Evolutionary conservation across 2,113 vertebrate species (phyloP).

Genomic region (Poecile atricapillus): DNA sequence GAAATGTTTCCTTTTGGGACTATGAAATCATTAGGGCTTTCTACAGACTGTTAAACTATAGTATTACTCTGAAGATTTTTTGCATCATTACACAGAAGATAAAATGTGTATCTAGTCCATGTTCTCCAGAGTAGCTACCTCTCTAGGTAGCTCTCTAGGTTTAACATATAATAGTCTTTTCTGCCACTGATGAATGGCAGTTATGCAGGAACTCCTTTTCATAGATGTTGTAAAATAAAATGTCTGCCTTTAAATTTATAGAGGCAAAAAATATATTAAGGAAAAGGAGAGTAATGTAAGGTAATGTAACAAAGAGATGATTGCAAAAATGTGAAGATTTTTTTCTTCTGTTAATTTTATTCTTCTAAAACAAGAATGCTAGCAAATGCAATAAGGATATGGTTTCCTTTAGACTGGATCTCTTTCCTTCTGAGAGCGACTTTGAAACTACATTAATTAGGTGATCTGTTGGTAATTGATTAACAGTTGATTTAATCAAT

Average conservation of each 20-base stretch:
- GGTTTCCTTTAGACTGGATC: neutral
- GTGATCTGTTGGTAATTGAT: neutral
- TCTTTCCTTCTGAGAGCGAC: neutral
- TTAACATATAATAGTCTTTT: neutral
- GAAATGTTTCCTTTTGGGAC: neutral
- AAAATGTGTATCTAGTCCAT: neutral
- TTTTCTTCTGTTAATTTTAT: neutral
- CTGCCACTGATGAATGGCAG: neutral
- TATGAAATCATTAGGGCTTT: neutral
- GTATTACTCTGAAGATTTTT: neutral
- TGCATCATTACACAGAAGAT: neutral
- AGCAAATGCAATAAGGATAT: neutral
- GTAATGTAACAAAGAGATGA: neutral
- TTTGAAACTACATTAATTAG: neutral
- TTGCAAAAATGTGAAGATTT: neutral
- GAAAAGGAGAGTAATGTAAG: neutral
- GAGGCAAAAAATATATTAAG: neutral
- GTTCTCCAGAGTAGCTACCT: neutral
- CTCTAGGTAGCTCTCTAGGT: neutral
- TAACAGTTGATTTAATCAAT: no score
- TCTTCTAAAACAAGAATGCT: neutral
- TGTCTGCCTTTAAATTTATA: neutral
- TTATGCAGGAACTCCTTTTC: neutral
- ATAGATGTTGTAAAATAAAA: neutral
- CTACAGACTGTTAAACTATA: neutral